Evolutionary conservation across 2,888 invertebrate genomes (phyloP).

Genomic region (Muschampia staudingeri): DNA sequence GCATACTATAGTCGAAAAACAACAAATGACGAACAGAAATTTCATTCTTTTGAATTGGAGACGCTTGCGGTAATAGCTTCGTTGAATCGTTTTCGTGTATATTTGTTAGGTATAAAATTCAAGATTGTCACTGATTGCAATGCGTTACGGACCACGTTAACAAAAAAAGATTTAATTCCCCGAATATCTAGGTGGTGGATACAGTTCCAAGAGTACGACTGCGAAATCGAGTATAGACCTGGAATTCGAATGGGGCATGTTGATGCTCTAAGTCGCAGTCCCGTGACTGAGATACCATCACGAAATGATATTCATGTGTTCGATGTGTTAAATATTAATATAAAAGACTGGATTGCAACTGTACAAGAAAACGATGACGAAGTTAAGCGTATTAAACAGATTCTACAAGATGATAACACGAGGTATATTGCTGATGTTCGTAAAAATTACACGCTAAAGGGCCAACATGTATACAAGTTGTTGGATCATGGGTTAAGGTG

Average conservation of each 20-base stretch:
- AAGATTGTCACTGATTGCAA: slow-evolving; percentile 64
- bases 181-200: slow-evolving; percentile 66
- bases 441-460: slow-evolving; percentile 64
- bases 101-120: slow-evolving; percentile 58
- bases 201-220: slow-evolving; percentile 63
- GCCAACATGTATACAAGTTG: slow-evolving; percentile 49
- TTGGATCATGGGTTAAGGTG: slow-evolving; percentile 50
- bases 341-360: slow-evolving; percentile 12
- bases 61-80: slow-evolving; percentile 62
- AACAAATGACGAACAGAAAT: slow-evolving; percentile 37
- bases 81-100: slow-evolving; percentile 60
- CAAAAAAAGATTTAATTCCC: slow-evolving; percentile 51
- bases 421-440: slow-evolving; percentile 38
- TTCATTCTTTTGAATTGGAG: slow-evolving; percentile 59
- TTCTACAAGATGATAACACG: too few relatives aligned
- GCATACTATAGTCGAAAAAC: slow-evolving; percentile 57
- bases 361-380: slow-evolving; percentile 10
- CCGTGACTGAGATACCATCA: background rate
- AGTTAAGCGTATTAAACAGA: background rate
- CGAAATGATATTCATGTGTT: background rate
- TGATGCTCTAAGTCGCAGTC: slow-evolving; percentile 48
- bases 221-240: slow-evolving; percentile 56
- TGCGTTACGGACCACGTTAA: slow-evolving; percentile 55
- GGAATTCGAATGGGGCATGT: slow-evolving; percentile 61
- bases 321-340: background rate